Base-by-base conservation (phyloP, 1,140 invertebrate species). In the Diprion similis region DNA sequence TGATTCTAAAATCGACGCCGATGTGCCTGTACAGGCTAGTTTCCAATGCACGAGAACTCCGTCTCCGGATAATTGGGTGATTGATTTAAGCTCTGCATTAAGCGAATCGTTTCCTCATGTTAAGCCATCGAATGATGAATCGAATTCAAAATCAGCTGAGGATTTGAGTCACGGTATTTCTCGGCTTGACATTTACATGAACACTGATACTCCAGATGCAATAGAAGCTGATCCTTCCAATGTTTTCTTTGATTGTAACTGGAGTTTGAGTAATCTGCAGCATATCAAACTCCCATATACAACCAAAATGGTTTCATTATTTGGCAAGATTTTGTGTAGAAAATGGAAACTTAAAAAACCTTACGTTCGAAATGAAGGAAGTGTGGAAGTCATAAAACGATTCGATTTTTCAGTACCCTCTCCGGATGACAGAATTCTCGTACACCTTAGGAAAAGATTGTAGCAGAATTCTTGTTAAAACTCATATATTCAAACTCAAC, bases 351-450 rank as follows among this genome's bases (percentile, higher is more conserved):
- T 70, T n/a, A 77, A 64, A 37, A 83, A 70, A 70, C 82, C 82
- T 7, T 74, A 74, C 45, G 68, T 79, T 46, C 75, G 67, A 75
- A 73, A n/a, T 66, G 11, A 3, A 74, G 18, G 73, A 47, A 64
- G 77, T 37, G 18, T 70, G 8, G 74, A 65, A 66, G 71, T 69
- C 46, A 71, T 89, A 51, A 79, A 81, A 75, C 81, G 75, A 73
- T 91, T 93, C 84, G 87, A 90, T 71, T 93, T 93, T 85, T 85
- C 88, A 51, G 89, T 85, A 68, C 89, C 89, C 3, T 94, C 92
- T 0, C 91, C 92, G 24, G 91, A 92, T 83, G 89, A 88, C 79
- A 79, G 87, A 64, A 85, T 91, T 64, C 80, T 86, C 7, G 75
- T 71, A 17, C 73, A 80, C 72, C 77, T 86, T 46, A 72, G 75